Base-by-base conservation (phyloP, 1,140 invertebrate genomes). In the Ctenoplectra terminalis region DNA sequence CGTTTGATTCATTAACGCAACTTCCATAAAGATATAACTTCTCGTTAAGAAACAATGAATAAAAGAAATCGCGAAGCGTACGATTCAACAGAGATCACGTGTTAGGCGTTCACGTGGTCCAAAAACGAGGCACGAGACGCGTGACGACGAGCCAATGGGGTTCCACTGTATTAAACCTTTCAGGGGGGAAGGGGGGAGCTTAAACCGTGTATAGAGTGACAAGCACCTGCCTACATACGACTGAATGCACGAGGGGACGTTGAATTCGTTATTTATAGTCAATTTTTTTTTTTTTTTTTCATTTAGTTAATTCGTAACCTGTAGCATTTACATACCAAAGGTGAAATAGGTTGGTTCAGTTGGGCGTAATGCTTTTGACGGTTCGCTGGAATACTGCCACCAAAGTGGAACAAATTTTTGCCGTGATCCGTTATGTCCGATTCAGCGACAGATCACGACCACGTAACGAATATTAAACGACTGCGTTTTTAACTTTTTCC, bases 201-300 rank as follows among this genome's bases (percentile, higher is more conserved):
- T 37, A 1, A 13, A n/a, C 46, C 37, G 64, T 1, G 29, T 48
- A 43, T 66, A 58, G 40, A 58, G 17, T 11, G 66, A 48, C 40
- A 40, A 67, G 26, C 66, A 78, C 75, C 75, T 78, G 75, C 66
- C 20, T 26, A 29, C 64, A 2, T 20, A 23, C 52, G 29, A 67
- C 23, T 46, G 50, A 66, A 69, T 46, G 2, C 48, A 46, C 40
- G 23, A 69, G 29, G 52, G 63, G 50, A 43, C 58, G 37, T 43
- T 26, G 20, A 15, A 9, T 60, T 26, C 37, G 23, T 43, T 5
- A 26, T 77, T 40, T 9, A 40, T 23, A 37, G 15, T 46, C 9
- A 1, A 48, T 31, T 37, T 48, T 31, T 8, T 34, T 43, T 31
- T 58, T 6, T 11, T 56, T 54, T 48, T 60, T 29, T 34, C 66